Percentiles rank a stretch among this genome's conserved stretches.
These are phyloP conservation scores for Hydrozoanthus gracilis DNA, from an alignment of 92 coral and sea anemone genomes.

Conservation along the genomic window DNA sequence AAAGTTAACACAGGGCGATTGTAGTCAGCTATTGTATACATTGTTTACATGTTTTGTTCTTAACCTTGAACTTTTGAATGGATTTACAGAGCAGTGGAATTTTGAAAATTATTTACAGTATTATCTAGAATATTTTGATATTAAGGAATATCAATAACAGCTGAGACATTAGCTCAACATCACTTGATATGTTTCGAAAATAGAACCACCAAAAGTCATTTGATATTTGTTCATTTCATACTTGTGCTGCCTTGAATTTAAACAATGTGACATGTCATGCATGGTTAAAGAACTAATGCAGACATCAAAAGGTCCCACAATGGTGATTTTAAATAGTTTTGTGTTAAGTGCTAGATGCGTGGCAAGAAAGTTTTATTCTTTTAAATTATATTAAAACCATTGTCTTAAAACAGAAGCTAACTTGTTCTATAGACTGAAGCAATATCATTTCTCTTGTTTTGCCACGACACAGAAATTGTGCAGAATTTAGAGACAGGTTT, in stretches of 20 bases:
- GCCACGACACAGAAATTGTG: too few species aligned
- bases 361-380: too few species aligned
- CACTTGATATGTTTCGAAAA: neutral
- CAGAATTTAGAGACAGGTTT: too few species aligned
- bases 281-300: neutral
- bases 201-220: neutral
- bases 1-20: neutral
- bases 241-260: slow-evolving; percentile 3
- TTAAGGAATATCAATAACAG: neutral
- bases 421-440: too few species aligned
- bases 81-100: too few species aligned
- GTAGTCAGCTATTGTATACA: neutral
- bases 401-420: too few species aligned
- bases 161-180: neutral
- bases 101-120: neutral
- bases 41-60: neutral
- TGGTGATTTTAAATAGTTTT: too few species aligned
- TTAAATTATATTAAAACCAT: too few species aligned
- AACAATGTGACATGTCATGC: neutral
- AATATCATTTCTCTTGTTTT: too few species aligned
- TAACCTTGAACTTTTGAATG: neutral
- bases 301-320: neutral
- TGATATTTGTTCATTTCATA: neutral
- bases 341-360: too few species aligned
- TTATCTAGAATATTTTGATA: neutral